Conservation (phyloP, 2,797 vertebrate species). For the Epinephelus awoara region DNA sequence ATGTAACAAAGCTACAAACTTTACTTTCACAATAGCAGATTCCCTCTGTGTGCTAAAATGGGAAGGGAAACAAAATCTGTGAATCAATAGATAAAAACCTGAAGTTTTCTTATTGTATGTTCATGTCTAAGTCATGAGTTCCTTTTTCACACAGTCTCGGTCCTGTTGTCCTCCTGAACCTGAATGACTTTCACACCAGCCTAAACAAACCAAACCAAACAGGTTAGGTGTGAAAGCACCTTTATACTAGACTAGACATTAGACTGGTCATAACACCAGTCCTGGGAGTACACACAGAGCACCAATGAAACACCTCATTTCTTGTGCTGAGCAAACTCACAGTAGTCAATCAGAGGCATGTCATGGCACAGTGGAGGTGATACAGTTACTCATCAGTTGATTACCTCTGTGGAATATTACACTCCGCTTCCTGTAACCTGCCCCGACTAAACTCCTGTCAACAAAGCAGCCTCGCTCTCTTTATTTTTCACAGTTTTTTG, state of each 20-base stretch:
- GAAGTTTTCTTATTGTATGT: not conserved
- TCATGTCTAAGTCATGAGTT: not conserved
- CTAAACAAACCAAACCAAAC: not conserved
- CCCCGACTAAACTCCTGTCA: slow-evolving; percentile 7
- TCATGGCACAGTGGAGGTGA: slow-evolving; percentile 14
- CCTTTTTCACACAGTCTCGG: not conserved
- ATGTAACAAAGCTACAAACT: not conserved
- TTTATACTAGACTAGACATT: not conserved
- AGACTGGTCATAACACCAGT: slow-evolving; percentile 3
- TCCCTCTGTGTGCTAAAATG: not conserved
- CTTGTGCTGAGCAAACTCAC: not conserved
- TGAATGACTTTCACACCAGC: not conserved
- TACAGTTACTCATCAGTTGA: slow-evolving; percentile 16
- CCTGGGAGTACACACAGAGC: slow-evolving; percentile 1
- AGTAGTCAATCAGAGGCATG: slow-evolving; percentile 8
- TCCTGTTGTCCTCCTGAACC: not conserved
- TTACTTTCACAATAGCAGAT: not conserved
- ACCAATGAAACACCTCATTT: not conserved
- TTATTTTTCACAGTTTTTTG: slow-evolving; percentile 8
- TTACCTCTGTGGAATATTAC: slow-evolving; percentile 30
- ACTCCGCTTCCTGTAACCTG: slow-evolving; percentile 3
- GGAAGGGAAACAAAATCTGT: not conserved
- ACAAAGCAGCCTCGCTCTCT: slow-evolving; percentile 8
- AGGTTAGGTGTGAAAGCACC: not conserved
- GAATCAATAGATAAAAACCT: slow-evolving; percentile 11